Base-by-base conservation (phyloP, 2,113 vertebrate genomes). In the Microtus pennsylvanicus region DNA sequence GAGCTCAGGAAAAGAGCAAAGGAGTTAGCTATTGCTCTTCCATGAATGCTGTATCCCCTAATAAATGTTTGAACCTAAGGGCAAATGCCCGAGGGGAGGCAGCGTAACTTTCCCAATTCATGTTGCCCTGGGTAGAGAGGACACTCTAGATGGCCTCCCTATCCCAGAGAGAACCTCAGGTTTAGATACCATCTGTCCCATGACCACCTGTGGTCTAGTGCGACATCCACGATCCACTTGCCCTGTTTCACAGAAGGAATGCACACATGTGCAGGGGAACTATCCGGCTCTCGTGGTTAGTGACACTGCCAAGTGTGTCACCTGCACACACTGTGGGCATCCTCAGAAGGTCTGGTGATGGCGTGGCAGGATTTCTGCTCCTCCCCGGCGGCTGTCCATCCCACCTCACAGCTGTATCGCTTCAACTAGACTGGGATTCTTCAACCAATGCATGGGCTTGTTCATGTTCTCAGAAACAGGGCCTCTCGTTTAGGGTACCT, bases 211-310 rank as follows among this genome's bases (percentile, higher is more conserved):
- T 30, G 21, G 65, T 38, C 72, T 42, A 65, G 67, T 8, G 17
- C 17, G n/a, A 26, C 45, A 76, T 38, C 24, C 21, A 69, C 16
- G 69, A 42, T 21, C 28, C 9, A 2, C 75, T 45, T 72, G 65
- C 21, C 17, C 7, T 63, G 21, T 0, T 9, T 4, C 11, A 61
- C 26, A 12, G 14, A 77, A 82, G 33, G 45, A 47, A 13, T 3
- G 4, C 30, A 28, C 4, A 9, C 3, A 9, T 11, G 0, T n/a
- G 17, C 35, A 14, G 22, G 14, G 12, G 0, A 11, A 63, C 35
- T 7, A n/a, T 1, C 7, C 42, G 26, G 55, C 17, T 82, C 33
- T 38, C 26, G 24, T n/a, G 33, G 61, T 52, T 58, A 3, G 24
- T 22, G 3, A 0, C 28, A 16, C 22, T 24, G 21, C 22, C 12